Percentiles rank a stretch among this genome's conserved stretches.
Conservation (phyloP, 2,113 vertebrate species). For the Pygathrix nemaeus region DNA sequence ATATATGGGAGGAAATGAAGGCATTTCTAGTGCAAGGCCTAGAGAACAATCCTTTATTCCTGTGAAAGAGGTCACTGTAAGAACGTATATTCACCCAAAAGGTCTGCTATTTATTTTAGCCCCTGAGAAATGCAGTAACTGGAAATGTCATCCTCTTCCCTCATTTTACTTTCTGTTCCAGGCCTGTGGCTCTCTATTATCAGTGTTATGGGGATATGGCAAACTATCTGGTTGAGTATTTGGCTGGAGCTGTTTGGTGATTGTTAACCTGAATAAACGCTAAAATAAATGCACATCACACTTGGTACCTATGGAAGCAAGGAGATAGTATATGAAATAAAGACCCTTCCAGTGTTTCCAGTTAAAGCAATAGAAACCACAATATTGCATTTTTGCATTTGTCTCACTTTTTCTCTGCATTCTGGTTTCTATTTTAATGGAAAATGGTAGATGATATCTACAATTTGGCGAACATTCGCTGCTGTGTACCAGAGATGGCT, state of each 20-base stretch:
- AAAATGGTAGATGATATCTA: neutral
- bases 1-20: neutral
- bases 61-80: neutral
- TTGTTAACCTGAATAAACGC: neutral
- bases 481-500: neutral
- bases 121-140: neutral
- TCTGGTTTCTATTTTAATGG: neutral
- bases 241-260: neutral
- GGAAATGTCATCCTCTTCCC: slow-evolving; percentile 4
- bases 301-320: neutral
- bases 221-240: slow-evolving; percentile 56
- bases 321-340: neutral
- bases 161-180: slow-evolving; percentile 22
- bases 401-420: neutral
- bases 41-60: neutral
- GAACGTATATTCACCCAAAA: neutral
- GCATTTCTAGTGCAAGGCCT: neutral
- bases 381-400: neutral
- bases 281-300: neutral
- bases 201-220: slow-evolving; percentile 44
- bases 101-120: neutral
- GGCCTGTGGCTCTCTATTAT: slow-evolving; percentile 50
- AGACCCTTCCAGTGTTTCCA: neutral
- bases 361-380: neutral
- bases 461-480: neutral